phyloP scores from a whole-genome alignment of 1,140 invertebrate species.

The Eubasilissa regina region DNA sequence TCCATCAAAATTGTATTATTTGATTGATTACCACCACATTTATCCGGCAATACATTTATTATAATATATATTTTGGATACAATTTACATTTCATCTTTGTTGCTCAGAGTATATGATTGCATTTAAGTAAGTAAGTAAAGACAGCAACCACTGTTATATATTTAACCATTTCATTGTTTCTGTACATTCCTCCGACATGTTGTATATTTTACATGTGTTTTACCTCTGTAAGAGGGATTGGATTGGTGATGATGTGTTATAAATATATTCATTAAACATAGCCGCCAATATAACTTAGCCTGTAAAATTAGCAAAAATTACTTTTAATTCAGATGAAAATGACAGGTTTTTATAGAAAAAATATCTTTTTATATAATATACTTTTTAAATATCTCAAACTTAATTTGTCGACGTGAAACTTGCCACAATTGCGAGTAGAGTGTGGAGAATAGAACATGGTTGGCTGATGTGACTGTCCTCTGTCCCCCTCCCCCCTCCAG shows the following conservation, averaged over 20 bases:
- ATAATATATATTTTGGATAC: slow-evolving; percentile 21
- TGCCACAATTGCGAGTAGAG: not conserved
- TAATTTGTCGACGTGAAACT: too few species aligned
- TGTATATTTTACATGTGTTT: slow-evolving; percentile 14
- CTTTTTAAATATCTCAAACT: too few species aligned
- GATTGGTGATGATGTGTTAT: not conserved
- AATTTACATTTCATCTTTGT: slow-evolving; percentile 9
- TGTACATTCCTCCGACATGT: slow-evolving; percentile 14
- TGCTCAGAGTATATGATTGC: slow-evolving; percentile 17
- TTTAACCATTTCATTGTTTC: slow-evolving; percentile 4
- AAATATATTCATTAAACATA: slow-evolving; percentile 3
- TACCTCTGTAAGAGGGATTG: slow-evolving; percentile 1
- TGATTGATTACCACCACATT: slow-evolving; percentile 38
- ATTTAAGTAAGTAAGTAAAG: slow-evolving; percentile 2
- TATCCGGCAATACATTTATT: slow-evolving; percentile 41
- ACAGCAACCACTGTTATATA: not conserved
- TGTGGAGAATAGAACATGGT: not conserved
- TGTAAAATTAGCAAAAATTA: not conserved
- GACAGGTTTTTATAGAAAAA: too few species aligned
- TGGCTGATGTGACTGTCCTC: slow-evolving; percentile 38
- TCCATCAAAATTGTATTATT: slow-evolving; percentile 58
- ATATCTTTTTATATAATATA: too few species aligned
- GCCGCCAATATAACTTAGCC: not conserved
- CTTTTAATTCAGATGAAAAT: too few species aligned
- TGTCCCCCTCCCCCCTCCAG: slow-evolving; percentile 74